These are phyloP conservation scores for Rissa tridactyla DNA, from an alignment of 2,113 vertebrate species.

Conservation along the genomic window DNA sequence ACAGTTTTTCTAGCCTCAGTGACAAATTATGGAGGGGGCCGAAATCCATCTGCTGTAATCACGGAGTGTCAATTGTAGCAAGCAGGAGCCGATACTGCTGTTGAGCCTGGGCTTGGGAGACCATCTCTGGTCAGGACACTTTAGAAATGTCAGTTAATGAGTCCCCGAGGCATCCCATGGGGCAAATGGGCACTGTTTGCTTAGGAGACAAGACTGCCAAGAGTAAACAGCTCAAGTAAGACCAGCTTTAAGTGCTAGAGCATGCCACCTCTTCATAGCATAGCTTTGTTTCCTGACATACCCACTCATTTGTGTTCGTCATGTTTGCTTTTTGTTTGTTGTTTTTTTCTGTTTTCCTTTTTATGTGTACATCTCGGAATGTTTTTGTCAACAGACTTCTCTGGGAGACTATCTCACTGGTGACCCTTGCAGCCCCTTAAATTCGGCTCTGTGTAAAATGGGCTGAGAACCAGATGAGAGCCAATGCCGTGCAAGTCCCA, in stretches of 20 bases:
- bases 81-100: neutral
- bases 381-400: neutral
- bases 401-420: neutral
- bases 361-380: neutral
- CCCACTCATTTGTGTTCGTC: accelerated
- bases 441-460: neutral
- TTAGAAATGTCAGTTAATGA: neutral
- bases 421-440: neutral
- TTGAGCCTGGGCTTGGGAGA: neutral
- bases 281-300: neutral
- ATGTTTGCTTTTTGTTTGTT: neutral
- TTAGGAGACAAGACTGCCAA: neutral
- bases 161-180: neutral
- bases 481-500: neutral
- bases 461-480: neutral
- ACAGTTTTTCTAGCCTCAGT: neutral
- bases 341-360: neutral
- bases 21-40: neutral
- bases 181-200: neutral
- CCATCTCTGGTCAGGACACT: neutral
- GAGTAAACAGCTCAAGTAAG: neutral
- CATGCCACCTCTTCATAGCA: neutral
- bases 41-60: neutral
- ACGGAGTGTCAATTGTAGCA: neutral
- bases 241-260: neutral